Percentiles rank a stretch among this genome's conserved stretches.
Evolutionary conservation across 2,797 vertebrate species (phyloP).

Genomic region (Morus bassanus): DNA sequence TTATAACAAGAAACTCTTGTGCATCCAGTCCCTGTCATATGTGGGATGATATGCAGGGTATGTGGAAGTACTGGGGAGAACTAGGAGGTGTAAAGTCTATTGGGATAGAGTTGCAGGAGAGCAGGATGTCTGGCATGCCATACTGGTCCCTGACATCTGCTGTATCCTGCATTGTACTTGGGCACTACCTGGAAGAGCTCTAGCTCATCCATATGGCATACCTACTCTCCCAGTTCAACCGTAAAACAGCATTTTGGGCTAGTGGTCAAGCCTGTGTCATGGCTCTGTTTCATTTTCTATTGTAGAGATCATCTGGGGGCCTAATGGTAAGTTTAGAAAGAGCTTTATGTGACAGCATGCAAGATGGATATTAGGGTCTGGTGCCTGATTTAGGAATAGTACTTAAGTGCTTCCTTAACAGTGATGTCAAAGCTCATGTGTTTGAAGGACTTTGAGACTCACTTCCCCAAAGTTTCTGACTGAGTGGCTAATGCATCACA

Average conservation of each 20-base stretch:
- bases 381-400: neutral
- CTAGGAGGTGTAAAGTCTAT: neutral
- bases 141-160: neutral
- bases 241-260: neutral
- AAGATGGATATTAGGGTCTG: neutral
- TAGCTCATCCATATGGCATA: neutral
- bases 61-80: neutral
- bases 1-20: neutral
- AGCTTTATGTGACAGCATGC: neutral
- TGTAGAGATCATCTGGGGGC: neutral
- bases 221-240: neutral
- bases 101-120: neutral
- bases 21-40: too few species aligned
- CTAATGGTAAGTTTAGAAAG: neutral
- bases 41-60: neutral
- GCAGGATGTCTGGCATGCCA: neutral
- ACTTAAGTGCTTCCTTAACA: neutral
- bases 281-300: neutral
- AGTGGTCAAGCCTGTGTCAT: neutral
- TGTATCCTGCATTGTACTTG: neutral
- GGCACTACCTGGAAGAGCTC: neutral
- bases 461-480: neutral
- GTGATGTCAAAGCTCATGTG: neutral
- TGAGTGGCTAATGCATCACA: fast-evolving
- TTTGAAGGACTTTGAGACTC: neutral